Evolutionary conservation across 64 coral and sea anemone genomes (phyloP), one percentile per base, ranked within the genome.

Genomic region (Catalaphyllia jardinei): DNA sequence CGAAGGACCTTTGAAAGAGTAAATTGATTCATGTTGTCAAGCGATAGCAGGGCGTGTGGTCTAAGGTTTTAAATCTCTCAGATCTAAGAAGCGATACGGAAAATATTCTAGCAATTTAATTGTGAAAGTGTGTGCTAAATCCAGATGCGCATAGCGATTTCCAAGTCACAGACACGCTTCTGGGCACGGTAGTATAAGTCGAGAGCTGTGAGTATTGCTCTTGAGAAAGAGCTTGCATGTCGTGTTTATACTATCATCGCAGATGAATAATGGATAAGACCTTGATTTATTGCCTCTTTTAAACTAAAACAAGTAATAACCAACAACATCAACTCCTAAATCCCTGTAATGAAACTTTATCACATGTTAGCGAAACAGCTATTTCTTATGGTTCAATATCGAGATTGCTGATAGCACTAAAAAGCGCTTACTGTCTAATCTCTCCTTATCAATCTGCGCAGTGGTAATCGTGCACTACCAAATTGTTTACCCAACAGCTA

Each of bases 371-470:
- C 31, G 17, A 49, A 19, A 67, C 61, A 25, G 29, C 42, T 30
- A 67, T 24, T 35, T 69, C 49, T 63, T 74, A 65, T 60, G 31
- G 75, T 62, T 39, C 52, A 31, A 74, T 62, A 67, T 46, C 42
- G 7, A 46, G 38, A 8, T 80, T 13, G 72, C 20, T 17, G 74
- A 57, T 18, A 75, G 38, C 50, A 73, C 60, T 84, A 10, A 63
- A 33, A 77, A 33, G 79, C 81, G 80, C 57, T 82, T 77, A 80
- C 62, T 72, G n/a, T 46, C 83, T 88, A 89, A 93, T 93, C 87
- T 93, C 72, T n/a, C 87, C 46, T 49, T 84, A 73, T 60, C 87
- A 89, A 25, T n/a, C 39, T 31, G 79, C 42, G 57, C 60, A 64
- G 16, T 71, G 57, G 76, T 83, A 89, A 93, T 88, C 69, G 14